Evolutionary conservation across 2,888 invertebrate species (phyloP).

Genomic region (Celastrina argiolus): DNA sequence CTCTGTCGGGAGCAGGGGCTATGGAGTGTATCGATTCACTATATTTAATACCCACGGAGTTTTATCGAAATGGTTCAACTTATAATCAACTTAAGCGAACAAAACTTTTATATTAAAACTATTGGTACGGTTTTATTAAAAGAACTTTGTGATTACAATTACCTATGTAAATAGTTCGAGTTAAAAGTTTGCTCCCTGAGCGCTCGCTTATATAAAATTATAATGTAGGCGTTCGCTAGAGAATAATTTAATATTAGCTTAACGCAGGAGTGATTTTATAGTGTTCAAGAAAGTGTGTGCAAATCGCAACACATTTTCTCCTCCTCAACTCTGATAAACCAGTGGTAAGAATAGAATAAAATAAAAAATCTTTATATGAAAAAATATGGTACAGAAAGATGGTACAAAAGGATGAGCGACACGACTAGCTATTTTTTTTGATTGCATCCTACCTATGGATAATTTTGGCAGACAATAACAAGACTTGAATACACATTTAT

Average conservation of each 20-base stretch:
- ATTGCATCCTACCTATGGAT: no score
- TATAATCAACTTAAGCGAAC: neutral
- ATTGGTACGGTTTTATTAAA: neutral
- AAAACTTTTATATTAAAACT: conserved; percentile 14
- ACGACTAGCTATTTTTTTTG: no score
- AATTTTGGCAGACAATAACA: no score
- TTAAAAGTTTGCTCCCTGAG: neutral
- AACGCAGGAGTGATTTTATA: neutral
- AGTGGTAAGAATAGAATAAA: no score
- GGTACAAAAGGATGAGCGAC: no score
- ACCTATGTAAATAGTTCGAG: conserved; percentile 1
- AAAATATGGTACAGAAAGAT: no score
- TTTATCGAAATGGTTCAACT: conserved; percentile 6
- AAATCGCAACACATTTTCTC: no score
- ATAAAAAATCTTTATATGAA: no score
- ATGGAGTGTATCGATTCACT: conserved; percentile 29
- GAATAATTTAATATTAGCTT: neutral
- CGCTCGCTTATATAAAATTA: conserved; percentile 11
- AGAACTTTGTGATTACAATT: neutral
- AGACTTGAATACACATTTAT: no score
- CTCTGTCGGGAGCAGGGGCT: conserved; percentile 32
- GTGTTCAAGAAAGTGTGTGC: no score
- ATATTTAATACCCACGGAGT: conserved; percentile 5
- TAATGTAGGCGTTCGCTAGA: neutral
- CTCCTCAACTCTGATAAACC: no score